Evolutionary conservation across 2,113 vertebrate species (phyloP).

Genomic region (Oceanodroma tethys): DNA sequence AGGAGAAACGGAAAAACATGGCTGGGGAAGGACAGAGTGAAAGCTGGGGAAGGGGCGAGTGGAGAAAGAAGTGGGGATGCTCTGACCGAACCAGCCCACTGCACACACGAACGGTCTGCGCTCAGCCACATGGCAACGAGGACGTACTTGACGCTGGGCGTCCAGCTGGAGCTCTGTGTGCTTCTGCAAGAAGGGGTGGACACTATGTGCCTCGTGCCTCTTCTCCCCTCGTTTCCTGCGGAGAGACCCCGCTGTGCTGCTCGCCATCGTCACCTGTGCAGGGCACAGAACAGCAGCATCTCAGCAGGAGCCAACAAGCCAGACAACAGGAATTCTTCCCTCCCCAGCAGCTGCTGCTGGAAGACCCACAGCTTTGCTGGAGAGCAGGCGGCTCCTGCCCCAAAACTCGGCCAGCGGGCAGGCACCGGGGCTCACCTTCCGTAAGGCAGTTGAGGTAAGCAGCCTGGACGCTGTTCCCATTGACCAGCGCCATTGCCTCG

Average conservation of each 20-base stretch:
- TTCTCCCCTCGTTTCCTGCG: not conserved
- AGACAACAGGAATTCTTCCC: not conserved
- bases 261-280: conserved; percentile 12
- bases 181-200: not conserved
- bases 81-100: not conserved
- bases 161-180: not conserved
- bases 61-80: not conserved
- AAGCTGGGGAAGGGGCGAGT: not conserved
- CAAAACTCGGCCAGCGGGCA: accelerated
- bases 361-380: not conserved
- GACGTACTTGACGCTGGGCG: not conserved
- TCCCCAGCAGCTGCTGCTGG: not conserved
- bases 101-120: not conserved
- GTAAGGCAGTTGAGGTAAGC: not conserved
- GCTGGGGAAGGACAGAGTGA: not conserved
- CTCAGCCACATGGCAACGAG: not conserved
- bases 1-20: not conserved
- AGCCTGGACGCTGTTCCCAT: conserved; percentile 5
- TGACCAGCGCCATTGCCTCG: not conserved
- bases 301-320: not conserved
- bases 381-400: not conserved
- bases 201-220: not conserved
- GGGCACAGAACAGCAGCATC: not conserved
- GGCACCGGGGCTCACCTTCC: conserved; percentile 39
- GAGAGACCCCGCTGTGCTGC: not conserved